A percentile compares a stretch with the other conserved stretches of the same genome.
Conservation (phyloP, 1,140 invertebrate genomes). For the Ganaspis sp. region DNA sequence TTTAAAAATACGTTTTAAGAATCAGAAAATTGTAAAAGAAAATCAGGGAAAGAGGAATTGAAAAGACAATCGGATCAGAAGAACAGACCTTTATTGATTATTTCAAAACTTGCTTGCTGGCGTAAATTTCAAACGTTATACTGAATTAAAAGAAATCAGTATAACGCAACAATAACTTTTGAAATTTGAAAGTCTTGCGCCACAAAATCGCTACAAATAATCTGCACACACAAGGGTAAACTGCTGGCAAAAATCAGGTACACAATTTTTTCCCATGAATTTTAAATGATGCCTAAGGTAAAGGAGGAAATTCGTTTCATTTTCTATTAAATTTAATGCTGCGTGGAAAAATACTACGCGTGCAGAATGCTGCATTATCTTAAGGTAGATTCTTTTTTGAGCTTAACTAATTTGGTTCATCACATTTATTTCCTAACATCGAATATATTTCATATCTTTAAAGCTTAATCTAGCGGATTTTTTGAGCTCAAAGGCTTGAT, state of each 20-base stretch:
- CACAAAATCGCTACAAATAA: slow-evolving; percentile 14
- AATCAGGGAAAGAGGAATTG: not conserved
- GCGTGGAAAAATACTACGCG: slow-evolving; percentile 15
- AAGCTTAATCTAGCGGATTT: slow-evolving; percentile 19
- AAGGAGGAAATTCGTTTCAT: not conserved
- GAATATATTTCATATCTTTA: slow-evolving; percentile 11
- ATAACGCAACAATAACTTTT: slow-evolving; percentile 24
- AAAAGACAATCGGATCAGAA: slow-evolving; percentile 2
- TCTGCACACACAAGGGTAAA: slow-evolving; percentile 11
- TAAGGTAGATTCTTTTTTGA: not conserved
- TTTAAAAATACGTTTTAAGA: no score
- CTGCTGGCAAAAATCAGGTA: slow-evolving; percentile 24
- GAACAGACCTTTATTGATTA: slow-evolving; percentile 27
- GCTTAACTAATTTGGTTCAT: slow-evolving; percentile 6
- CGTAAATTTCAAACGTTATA: not conserved
- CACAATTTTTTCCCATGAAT: not conserved
- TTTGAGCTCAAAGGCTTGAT: slow-evolving; percentile 7
- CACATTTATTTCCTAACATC: slow-evolving; percentile 7
- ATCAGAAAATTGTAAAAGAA: no score
- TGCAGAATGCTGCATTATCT: slow-evolving; percentile 19
- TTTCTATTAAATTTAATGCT: slow-evolving; percentile 8
- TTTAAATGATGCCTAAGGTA: not conserved
- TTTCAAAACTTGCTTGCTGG: not conserved
- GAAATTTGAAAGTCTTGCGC: not conserved
- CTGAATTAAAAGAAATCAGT: not conserved